These are phyloP conservation scores for Desmodus rotundus DNA, from an alignment of 2,113 vertebrate genomes.

Conservation along the genomic window DNA sequence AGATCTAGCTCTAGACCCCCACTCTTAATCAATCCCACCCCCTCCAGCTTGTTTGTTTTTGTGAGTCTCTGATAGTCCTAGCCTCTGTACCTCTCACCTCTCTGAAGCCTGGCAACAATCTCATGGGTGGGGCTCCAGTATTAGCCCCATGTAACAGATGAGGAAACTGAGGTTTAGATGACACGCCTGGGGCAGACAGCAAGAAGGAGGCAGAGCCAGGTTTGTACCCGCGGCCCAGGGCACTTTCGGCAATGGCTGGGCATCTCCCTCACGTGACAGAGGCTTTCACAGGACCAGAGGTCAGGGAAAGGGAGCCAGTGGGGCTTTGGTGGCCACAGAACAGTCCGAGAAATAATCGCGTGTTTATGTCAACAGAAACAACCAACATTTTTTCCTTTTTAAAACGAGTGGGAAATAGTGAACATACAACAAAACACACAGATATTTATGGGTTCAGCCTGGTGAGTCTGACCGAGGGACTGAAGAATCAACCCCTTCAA, in stretches of 20 bases:
- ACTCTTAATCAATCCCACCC: fast-evolving
- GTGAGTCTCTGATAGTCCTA: fast-evolving
- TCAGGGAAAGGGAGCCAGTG: background rate
- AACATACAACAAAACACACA: background rate
- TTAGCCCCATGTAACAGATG: background rate
- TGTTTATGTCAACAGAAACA: background rate
- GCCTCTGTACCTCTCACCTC: background rate
- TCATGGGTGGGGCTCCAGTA: background rate
- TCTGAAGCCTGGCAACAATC: background rate
- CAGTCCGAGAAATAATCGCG: background rate
- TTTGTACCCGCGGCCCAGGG: background rate
- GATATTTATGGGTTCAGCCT: fast-evolving
- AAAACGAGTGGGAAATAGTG: background rate
- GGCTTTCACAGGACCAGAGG: background rate
- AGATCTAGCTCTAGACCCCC: background rate
- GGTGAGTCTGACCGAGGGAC: background rate
- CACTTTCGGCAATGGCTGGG: background rate
- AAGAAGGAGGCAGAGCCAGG: background rate
- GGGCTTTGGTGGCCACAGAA: background rate
- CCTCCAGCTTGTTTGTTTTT: background rate
- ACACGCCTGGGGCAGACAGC: background rate
- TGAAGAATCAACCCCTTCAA: background rate
- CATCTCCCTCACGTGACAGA: fast-evolving
- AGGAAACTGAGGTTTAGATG: background rate
- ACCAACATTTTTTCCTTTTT: background rate